Conservation (phyloP, 2,113 vertebrate genomes). For the Anguilla japonica region DNA sequence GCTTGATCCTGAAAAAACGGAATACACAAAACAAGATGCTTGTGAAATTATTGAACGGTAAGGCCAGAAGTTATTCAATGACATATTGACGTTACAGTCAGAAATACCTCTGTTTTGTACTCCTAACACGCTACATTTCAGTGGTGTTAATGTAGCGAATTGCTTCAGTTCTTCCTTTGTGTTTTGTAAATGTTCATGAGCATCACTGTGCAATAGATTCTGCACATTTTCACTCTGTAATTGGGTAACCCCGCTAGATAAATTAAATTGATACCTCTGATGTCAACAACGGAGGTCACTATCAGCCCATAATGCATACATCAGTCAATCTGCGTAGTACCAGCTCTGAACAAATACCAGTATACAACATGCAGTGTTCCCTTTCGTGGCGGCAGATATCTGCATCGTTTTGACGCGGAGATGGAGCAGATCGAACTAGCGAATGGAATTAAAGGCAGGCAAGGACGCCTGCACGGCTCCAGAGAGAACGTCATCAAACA, state of each 20-base stretch:
- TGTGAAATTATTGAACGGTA: constrained; percentile 89
- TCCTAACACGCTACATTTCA: too few species aligned
- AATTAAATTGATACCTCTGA: too few species aligned
- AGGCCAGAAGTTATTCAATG: constrained; percentile 16
- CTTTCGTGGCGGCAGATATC: constrained; percentile 77
- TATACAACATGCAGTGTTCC: not conserved
- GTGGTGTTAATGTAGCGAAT: not conserved
- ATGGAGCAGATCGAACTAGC: constrained; percentile 90
- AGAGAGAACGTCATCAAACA: constrained; percentile 85
- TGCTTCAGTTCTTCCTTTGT: not conserved
- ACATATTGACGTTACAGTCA: not conserved
- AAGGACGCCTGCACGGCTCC: constrained; percentile 82
- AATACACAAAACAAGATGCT: constrained; percentile 83
- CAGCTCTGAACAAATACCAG: not conserved
- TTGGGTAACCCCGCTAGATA: too few species aligned
- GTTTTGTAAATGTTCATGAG: not conserved
- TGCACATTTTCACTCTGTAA: not conserved
- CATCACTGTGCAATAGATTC: not conserved
- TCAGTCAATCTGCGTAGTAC: not conserved
- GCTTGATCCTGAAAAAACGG: constrained; percentile 74
- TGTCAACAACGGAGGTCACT: not conserved
- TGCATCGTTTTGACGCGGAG: constrained; percentile 83
- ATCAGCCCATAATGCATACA: not conserved
- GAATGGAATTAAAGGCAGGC: constrained; percentile 90
- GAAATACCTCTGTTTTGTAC: too few species aligned